phyloP scores from a whole-genome alignment of 2,888 invertebrate genomes.

The Philopedon plagiatum region DNA sequence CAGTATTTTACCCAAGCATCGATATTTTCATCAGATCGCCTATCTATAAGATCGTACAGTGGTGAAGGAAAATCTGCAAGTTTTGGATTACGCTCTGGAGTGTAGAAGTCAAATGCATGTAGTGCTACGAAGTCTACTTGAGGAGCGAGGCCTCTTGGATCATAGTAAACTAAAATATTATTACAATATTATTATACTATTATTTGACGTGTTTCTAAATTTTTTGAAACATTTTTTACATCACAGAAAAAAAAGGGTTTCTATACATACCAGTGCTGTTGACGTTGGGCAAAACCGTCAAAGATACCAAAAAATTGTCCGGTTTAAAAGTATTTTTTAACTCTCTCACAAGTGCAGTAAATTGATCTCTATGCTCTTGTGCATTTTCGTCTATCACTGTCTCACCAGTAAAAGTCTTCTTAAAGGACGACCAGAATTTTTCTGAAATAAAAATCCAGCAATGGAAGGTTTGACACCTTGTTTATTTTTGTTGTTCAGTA shows the following conservation, averaged over 20 bases:
- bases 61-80: conserved; percentile 83
- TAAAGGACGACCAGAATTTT: conserved; percentile 82
- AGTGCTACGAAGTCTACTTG: conserved; percentile 84
- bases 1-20: conserved; percentile 77
- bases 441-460: conserved; percentile 62
- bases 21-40: conserved; percentile 76
- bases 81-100: conserved; percentile 79
- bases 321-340: conserved; percentile 78
- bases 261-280: conserved; percentile 75
- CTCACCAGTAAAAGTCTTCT: conserved; percentile 79
- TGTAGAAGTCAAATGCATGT: conserved; percentile 83
- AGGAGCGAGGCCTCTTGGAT: conserved; percentile 80
- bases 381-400: conserved; percentile 83
- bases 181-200: no score
- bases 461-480: no score
- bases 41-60: conserved; percentile 79
- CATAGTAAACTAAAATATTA: conserved; percentile 82
- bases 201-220: no score
- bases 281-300: conserved; percentile 76
- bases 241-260: conserved; percentile 59
- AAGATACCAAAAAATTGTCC: conserved; percentile 75
- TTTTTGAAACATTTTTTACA: no score
- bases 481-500: no score
- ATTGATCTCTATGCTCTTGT: conserved; percentile 84
- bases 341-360: conserved; percentile 82